Evolutionary conservation across 2,113 vertebrate genomes (phyloP).

Genomic region (Oreotragus oreotragus): DNA sequence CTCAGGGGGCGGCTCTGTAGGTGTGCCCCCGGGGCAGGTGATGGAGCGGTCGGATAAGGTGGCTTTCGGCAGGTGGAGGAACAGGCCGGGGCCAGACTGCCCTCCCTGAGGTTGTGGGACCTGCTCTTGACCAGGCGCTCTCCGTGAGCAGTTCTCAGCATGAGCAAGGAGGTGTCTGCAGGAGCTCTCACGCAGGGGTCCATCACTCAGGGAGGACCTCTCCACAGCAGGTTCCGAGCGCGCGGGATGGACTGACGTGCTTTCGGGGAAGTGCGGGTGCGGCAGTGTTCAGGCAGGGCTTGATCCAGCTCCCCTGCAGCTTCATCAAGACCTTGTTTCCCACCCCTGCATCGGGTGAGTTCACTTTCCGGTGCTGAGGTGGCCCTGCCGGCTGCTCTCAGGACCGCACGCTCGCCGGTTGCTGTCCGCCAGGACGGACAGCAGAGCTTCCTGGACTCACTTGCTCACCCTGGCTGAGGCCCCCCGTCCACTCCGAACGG

Average conservation of each 20-base stretch:
- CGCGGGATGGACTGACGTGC: not conserved
- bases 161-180: not conserved
- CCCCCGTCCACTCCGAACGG: not conserved
- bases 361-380: not conserved
- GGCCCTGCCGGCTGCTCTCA: not conserved
- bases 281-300: not conserved
- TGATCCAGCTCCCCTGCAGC: not conserved
- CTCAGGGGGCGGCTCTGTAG: not conserved
- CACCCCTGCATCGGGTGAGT: not conserved
- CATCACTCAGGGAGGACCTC: not conserved
- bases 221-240: not conserved
- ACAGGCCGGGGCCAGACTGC: not conserved
- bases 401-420: not conserved
- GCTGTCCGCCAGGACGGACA: not conserved
- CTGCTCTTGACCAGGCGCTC: rapidly evolving
- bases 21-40: not conserved
- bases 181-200: not conserved
- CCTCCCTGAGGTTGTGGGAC: not conserved
- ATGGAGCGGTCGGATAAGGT: rapidly evolving
- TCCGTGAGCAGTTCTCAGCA: not conserved
- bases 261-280: not conserved
- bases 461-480: not conserved
- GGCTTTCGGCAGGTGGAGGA: not conserved
- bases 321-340: not conserved
- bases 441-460: not conserved